Conservation (phyloP, 2,888 invertebrate genomes). For the Rotaria macrura region DNA sequence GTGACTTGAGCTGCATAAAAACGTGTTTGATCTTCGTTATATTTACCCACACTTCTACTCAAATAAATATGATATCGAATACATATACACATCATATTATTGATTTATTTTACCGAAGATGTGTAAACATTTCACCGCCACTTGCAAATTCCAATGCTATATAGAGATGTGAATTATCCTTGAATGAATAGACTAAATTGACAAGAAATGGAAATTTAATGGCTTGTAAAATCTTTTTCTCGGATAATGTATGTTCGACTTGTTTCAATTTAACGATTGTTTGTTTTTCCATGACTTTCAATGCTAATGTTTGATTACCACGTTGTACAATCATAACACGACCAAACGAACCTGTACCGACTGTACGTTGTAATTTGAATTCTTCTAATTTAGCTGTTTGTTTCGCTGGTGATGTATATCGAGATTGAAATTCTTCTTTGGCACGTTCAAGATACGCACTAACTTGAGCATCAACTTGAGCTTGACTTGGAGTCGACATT, state of each 20-base stretch:
- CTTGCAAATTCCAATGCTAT: conserved; percentile 31
- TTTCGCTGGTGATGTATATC: not conserved
- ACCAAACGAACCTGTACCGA: conserved; percentile 32
- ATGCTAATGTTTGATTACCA: conserved; percentile 22
- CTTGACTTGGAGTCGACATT: not conserved
- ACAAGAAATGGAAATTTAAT: conserved; percentile 34
- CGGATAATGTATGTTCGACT: conserved; percentile 32
- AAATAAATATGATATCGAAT: not conserved
- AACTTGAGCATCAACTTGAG: not conserved
- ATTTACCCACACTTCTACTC: conserved; percentile 24
- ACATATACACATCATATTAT: not conserved
- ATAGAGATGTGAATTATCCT: conserved; percentile 34
- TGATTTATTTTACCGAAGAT: conserved; percentile 24
- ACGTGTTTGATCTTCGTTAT: conserved; percentile 31
- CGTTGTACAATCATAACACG: conserved; percentile 29
- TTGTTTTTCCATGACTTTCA: conserved; percentile 32
- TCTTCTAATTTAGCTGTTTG: conserved; percentile 27
- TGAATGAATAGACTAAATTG: conserved; percentile 31
- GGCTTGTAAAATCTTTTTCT: conserved; percentile 29
- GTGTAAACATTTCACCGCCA: conserved; percentile 34
- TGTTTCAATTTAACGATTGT: conserved; percentile 33
- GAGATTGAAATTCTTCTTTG: not conserved
- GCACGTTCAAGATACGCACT: not conserved
- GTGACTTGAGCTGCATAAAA: conserved; percentile 33
- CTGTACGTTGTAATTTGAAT: conserved; percentile 29